These are phyloP conservation scores for Anas platyrhynchos DNA, from an alignment of 2,113 vertebrate genomes.

Conservation along the genomic window DNA sequence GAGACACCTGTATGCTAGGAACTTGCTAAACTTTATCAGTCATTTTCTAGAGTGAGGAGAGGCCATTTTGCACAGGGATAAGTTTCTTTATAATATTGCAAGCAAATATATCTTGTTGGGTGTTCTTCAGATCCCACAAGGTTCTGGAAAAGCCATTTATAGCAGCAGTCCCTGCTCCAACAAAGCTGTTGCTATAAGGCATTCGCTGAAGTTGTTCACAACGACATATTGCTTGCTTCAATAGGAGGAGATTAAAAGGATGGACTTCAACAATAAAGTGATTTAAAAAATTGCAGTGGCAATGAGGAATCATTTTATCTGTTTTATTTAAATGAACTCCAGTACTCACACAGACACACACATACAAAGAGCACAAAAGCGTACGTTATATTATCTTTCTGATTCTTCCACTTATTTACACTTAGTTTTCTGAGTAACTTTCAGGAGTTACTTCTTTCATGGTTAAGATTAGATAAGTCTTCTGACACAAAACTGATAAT, in stretches of 20 bases:
- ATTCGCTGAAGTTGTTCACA: not conserved
- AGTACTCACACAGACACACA: not conserved
- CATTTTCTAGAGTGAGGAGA: not conserved
- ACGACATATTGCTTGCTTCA: not conserved
- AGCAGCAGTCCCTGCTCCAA: not conserved
- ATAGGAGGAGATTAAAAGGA: not conserved
- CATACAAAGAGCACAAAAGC: not conserved
- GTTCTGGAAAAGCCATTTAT: not conserved
- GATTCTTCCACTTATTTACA: not conserved
- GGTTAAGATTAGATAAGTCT: not conserved
- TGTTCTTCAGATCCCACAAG: not conserved
- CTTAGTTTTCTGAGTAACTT: not conserved
- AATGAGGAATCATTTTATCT: not conserved
- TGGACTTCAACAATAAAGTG: not conserved
- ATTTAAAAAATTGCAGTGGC: not conserved
- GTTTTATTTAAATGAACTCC: not conserved
- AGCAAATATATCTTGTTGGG: not conserved
- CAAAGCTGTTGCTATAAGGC: not conserved
- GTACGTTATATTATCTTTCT: not conserved
- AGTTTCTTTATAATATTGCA: not conserved
- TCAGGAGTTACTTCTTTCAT: not conserved
- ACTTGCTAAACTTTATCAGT: not conserved
- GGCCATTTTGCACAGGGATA: not conserved
- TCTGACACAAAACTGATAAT: not conserved
- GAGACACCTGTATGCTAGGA: not conserved